Base-by-base conservation (phyloP, 2,113 vertebrate species). In the Cyanoderma ruficeps region DNA sequence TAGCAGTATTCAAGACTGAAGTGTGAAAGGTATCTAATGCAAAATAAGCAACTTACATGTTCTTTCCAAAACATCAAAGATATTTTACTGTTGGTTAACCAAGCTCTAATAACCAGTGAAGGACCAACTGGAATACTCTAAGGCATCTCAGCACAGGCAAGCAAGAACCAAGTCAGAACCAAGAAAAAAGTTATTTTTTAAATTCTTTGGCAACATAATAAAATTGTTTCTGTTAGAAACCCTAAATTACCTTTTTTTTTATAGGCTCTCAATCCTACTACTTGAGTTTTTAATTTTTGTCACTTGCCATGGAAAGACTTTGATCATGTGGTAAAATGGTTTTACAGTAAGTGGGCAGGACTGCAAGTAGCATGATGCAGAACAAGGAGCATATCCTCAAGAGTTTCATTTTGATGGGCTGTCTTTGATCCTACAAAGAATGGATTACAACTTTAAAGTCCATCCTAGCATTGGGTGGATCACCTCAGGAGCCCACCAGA, bases 311-410 rank as follows among this genome's bases (percentile, higher is more conserved):
- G 76, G 28, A 85, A 91, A 82, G 64, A 59, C 59, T 94, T 94
- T 61, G 59, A 94, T 94, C 46, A 11, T 46, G 41, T 65, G 31
- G 31, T 77, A 83, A 77, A 74, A 90, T 21, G 28, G 21, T 85
- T 96, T 93, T 91, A 85, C 47, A 90, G 71, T 61, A 93, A 77
- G 14, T 39, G 55, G 61, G 46, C n/a, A 94, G 55, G 67, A 87
- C 35, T 59, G 19, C 35, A 85, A 90, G 42, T 16, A 76, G 79
- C 53, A 80, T 89, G 63, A 94, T 41, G 41, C 15, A 61, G 57
- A 87, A 85, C 46, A 87, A 87, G 63, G 21, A 93, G 82, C 50
- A 72, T 67, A 93, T 89, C 83, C 74, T 87, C 78, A 63, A n/a
- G 89, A 89, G 82, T 24, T 41, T 72, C 15, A 39, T 85, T 95